Percentiles rank a stretch among this genome's conserved stretches.
Evolutionary conservation across 1,140 invertebrate species (phyloP).

Genomic region (Coptotermes formosanus): DNA sequence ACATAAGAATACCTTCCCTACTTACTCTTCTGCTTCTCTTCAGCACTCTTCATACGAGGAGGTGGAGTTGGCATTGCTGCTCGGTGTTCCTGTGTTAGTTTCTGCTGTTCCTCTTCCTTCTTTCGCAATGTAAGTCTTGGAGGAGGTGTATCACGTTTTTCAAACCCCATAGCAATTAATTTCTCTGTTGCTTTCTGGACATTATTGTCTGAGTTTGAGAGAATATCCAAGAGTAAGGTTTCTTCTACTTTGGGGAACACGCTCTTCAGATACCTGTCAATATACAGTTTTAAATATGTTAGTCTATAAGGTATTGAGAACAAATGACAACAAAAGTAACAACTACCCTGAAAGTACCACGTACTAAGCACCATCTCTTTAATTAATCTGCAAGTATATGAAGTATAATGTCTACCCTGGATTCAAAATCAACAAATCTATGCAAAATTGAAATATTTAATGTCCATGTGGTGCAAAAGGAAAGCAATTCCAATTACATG

Average conservation of each 20-base stretch:
- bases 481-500: neutral
- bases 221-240: slow-evolving; percentile 78
- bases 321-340: neutral
- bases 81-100: slow-evolving; percentile 47
- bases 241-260: slow-evolving; percentile 89
- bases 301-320: neutral
- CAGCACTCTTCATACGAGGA: slow-evolving; percentile 63
- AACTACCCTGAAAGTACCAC: neutral
- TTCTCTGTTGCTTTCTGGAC: slow-evolving; percentile 81
- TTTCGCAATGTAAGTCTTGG: slow-evolving; percentile 50
- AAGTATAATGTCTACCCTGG: neutral
- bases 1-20: slow-evolving; percentile 20
- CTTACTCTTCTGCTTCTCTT: slow-evolving; percentile 74
- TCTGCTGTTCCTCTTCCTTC: slow-evolving; percentile 43
- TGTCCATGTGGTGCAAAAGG: slow-evolving; percentile 4
- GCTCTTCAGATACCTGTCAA: slow-evolving; percentile 80
- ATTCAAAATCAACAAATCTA: neutral
- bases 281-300: slow-evolving; percentile 34
- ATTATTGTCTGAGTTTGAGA: slow-evolving; percentile 83
- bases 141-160: slow-evolving; percentile 63
- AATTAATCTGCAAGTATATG: neutral
- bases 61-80: slow-evolving; percentile 51
- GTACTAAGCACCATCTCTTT: neutral
- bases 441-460: neutral
- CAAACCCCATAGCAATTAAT: slow-evolving; percentile 73